Evolutionary conservation across 2,888 invertebrate genomes (phyloP).

Genomic region (Scelioninae gen. 2): DNA sequence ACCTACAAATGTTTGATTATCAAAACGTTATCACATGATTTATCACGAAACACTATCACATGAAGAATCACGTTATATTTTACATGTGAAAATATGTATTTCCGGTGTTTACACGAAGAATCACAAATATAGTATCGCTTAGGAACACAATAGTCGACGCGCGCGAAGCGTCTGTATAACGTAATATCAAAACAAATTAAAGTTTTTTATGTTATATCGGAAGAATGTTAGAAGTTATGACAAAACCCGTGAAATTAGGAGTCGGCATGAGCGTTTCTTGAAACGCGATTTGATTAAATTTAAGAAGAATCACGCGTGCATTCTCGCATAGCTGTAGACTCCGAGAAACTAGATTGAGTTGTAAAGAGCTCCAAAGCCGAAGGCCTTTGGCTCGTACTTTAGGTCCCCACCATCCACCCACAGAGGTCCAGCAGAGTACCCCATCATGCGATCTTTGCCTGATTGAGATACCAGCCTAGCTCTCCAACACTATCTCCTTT

Average conservation of each 20-base stretch:
- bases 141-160: conserved; percentile 20
- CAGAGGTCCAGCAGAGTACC: conserved; percentile 69
- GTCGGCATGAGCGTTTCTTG: conserved; percentile 10
- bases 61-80: conserved; percentile 51
- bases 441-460: conserved; percentile 72
- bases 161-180: conserved; percentile 19
- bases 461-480: conserved; percentile 74
- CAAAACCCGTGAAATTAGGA: too few relatives aligned
- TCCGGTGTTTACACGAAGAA: conserved; percentile 49
- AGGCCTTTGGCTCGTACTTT: conserved; percentile 63
- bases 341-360: conserved; percentile 75
- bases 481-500: conserved; percentile 65
- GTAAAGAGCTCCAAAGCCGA: conserved; percentile 72
- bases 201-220: neutral
- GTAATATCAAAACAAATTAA: conserved; percentile 7
- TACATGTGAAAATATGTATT: conserved; percentile 26
- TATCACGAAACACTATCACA: conserved; percentile 59
- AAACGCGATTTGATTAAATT: conserved; percentile 29
- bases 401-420: conserved; percentile 58
- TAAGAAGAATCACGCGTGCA: conserved; percentile 42
- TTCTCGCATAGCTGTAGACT: conserved; percentile 66
- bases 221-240: too few relatives aligned
- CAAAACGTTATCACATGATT: conserved; percentile 64
- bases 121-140: conserved; percentile 30
- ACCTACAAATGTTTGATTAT: conserved; percentile 57